Conservation (phyloP, 2,888 invertebrate species). For the Melanchra persicariae region DNA sequence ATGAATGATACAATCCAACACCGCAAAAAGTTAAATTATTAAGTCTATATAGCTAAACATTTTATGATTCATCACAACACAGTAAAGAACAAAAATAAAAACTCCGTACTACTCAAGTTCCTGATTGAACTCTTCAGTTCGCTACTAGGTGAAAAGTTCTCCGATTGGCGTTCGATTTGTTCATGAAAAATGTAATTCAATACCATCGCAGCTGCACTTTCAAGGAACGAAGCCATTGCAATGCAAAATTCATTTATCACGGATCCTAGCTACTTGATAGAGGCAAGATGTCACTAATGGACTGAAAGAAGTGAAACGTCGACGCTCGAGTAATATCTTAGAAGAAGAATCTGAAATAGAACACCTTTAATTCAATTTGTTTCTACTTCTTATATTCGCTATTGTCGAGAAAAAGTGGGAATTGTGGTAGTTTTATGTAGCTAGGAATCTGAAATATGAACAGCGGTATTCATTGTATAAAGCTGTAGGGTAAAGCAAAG, state of each 20-base stretch:
- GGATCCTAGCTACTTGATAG: slow-evolving; percentile 69
- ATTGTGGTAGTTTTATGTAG: not conserved
- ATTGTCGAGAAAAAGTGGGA: not conserved
- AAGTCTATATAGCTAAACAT: not conserved
- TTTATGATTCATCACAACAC: not conserved
- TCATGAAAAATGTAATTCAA: slow-evolving; percentile 72
- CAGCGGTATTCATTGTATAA: not conserved
- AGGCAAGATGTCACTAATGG: slow-evolving; percentile 75
- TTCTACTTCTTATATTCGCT: slow-evolving; percentile 1
- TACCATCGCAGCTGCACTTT: slow-evolving; percentile 66
- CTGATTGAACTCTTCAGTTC: slow-evolving; percentile 34
- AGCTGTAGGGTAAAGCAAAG: not conserved
- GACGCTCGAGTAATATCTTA: slow-evolving; percentile 46
- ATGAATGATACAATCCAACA: too few species aligned
- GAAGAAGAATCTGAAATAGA: slow-evolving; percentile 51
- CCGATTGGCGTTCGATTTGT: slow-evolving; percentile 68
- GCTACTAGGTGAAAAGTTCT: slow-evolving; percentile 39
- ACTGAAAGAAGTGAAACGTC: slow-evolving; percentile 65
- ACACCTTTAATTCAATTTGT: slow-evolving; percentile 44
- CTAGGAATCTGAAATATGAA: not conserved
- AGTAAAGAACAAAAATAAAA: slow-evolving; percentile 10
- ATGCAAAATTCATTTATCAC: slow-evolving; percentile 79
- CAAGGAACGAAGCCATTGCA: slow-evolving; percentile 57
- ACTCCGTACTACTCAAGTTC: not conserved
- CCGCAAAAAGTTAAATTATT: too few species aligned